phyloP scores from a whole-genome alignment of 64 coral and sea anemone species.

The Actinia equina region DNA sequence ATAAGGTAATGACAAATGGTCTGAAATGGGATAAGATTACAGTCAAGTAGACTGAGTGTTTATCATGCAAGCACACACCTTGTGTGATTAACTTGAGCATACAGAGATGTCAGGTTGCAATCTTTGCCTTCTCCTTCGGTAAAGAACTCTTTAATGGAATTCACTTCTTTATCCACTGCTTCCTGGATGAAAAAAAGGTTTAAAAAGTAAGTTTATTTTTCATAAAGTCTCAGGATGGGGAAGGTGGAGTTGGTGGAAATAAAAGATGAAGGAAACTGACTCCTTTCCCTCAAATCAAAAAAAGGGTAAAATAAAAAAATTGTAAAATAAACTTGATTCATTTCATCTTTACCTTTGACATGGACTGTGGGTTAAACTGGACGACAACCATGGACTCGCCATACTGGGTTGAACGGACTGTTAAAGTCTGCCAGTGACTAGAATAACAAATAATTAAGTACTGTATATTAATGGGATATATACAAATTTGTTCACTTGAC shows the following conservation, averaged over 20 bases:
- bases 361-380: slow-evolving; percentile 82
- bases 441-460: too few relatives aligned
- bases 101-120: slow-evolving; percentile 65
- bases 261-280: not conserved
- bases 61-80: slow-evolving; percentile 25
- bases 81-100: slow-evolving; percentile 77
- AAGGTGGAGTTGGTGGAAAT: too few relatives aligned
- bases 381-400: slow-evolving; percentile 84
- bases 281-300: not conserved
- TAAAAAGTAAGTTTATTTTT: too few relatives aligned
- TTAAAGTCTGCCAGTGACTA: slow-evolving; percentile 87
- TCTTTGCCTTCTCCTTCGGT: slow-evolving; percentile 81
- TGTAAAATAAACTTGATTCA: not conserved
- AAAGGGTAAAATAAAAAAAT: too few relatives aligned
- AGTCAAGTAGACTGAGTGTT: too few relatives aligned
- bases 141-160: slow-evolving; percentile 58
- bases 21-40: too few relatives aligned
- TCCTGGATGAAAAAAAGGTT: not conserved
- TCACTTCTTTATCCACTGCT: not conserved
- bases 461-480: too few relatives aligned
- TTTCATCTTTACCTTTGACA: slow-evolving; percentile 29
- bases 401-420: slow-evolving; percentile 59
- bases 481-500: too few relatives aligned
- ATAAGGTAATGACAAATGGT: too few relatives aligned
- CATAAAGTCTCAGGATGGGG: too few relatives aligned